Base-by-base conservation (phyloP, 64 coral and sea anemone genomes). In the Astreopora myriophthalma region DNA sequence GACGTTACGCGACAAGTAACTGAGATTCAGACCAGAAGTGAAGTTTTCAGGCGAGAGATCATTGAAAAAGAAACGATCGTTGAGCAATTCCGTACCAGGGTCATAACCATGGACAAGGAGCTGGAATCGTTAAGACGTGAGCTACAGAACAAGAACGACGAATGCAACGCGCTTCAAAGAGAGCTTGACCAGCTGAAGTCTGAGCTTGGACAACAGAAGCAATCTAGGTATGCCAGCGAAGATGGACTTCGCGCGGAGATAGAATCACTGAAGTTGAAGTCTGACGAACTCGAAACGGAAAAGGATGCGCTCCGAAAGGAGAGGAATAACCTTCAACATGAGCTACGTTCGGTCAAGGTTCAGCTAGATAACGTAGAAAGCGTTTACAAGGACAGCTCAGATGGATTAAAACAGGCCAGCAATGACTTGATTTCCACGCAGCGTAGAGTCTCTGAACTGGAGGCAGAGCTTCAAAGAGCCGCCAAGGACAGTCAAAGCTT, bases 181-280 rank as follows among this genome's bases (percentile, higher is more conserved):
- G 90, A 96, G 66, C 91, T 86, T 63, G 97, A 99, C 24, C 71
- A 72, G 7, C 22, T 69, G 48, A 93, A 71, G 70, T 67, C 48
- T 61, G 88, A 98, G 68, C 58, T 79, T 71, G 63, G 79, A 30
- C 70, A 81, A 27, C 35, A 90, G 10, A 93, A 95, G 49, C 62
- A 88, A 24, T 38, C 80, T 1, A 79, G n/a, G 25, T 64, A 68
- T n/a, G 69, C 55, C 13, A 61, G 46, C 14, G 88, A 89, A 46
- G 90, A 92, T 2, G 87, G 85, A 61, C 48, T 96, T 61, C 89
- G 82, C 2, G 87, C 71, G 69, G 97, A 96, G 27, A 85, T 99
- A n/a, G 97, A 90, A 33, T 95, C 94, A 29, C 81, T 96, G 68
- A 99, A 99, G 34, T 48, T 91, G 72, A 99, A 93, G 14, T 93